Percentiles rank a stretch among this genome's conserved stretches.
These are phyloP conservation scores for Trissolcus basalis DNA, from an alignment of 1,140 invertebrate species.

Conservation along the genomic window DNA sequence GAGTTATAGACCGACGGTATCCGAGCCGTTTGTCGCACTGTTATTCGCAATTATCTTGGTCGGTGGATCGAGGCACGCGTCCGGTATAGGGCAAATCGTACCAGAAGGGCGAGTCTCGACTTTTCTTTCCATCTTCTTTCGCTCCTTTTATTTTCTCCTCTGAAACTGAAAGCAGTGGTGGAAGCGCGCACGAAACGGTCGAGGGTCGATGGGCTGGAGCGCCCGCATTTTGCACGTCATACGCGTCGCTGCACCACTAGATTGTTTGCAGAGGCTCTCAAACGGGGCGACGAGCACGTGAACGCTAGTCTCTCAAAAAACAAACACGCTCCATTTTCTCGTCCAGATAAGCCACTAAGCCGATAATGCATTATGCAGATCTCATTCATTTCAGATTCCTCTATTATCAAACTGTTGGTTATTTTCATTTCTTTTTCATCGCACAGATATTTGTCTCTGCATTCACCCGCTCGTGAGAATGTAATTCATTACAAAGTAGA, in stretches of 20 bases:
- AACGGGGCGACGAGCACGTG: constrained; percentile 54
- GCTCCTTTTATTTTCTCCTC: constrained; percentile 33
- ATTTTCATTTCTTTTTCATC: not conserved
- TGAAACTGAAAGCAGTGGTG: constrained; percentile 58
- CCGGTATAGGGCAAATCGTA: constrained; percentile 60
- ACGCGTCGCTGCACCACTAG: constrained; percentile 76
- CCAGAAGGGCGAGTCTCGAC: constrained; percentile 45
- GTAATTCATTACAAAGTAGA: too few relatives aligned
- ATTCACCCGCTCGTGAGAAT: too few relatives aligned
- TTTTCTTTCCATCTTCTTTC: constrained; percentile 36
- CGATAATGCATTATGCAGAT: constrained; percentile 45
- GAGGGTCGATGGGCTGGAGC: constrained; percentile 71
- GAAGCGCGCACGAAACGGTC: constrained; percentile 34
- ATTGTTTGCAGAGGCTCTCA: constrained; percentile 78
- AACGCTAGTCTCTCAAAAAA: constrained; percentile 47
- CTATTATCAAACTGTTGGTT: constrained; percentile 10
- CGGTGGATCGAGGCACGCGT: constrained; percentile 71
- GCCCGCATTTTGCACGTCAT: constrained; percentile 77
- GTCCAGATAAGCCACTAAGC: constrained; percentile 53
- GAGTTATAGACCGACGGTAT: constrained; percentile 64
- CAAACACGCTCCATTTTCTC: constrained; percentile 48
- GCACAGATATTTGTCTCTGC: too few relatives aligned
- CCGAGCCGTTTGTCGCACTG: constrained; percentile 72
- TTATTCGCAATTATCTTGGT: constrained; percentile 76
- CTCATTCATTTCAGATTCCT: constrained; percentile 11